phyloP scores from a whole-genome alignment of 1,140 invertebrate genomes.

The Drosophila nasuta region DNA sequence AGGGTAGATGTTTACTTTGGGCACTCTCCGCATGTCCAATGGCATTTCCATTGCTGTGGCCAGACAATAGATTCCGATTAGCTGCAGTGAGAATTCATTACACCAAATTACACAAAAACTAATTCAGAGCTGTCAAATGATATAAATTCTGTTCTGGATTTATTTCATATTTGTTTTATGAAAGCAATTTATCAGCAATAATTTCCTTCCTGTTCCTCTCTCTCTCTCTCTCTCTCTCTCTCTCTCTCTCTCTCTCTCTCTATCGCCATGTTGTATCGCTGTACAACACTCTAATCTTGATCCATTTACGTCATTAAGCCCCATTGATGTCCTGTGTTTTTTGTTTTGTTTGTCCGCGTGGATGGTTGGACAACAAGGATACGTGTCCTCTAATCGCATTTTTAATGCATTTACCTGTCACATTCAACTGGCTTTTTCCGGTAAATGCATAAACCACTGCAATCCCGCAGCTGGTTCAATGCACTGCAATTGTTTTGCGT shows the following conservation, averaged over 20 bases:
- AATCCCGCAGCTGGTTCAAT: constrained; percentile 54
- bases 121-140: constrained; percentile 13
- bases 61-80: constrained; percentile 65
- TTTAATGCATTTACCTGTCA: constrained; percentile 57
- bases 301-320: constrained; percentile 52
- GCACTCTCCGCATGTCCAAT: constrained; percentile 54
- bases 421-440: constrained; percentile 25
- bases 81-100: constrained; percentile 47
- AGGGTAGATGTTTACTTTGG: constrained; percentile 64
- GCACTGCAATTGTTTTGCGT: constrained; percentile 56
- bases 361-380: not conserved
- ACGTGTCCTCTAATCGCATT: constrained; percentile 35
- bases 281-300: constrained; percentile 52
- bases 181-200: constrained; percentile 57
- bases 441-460: constrained; percentile 35
- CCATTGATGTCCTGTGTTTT: not conserved
- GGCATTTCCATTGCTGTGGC: constrained; percentile 39
- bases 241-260: not conserved
- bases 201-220: constrained; percentile 57
- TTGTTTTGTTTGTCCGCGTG: not conserved
- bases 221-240: not conserved
- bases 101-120: not conserved
- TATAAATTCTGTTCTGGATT: not conserved
- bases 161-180: not conserved
- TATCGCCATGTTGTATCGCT: not conserved